A percentile compares a stretch with the other conserved stretches of the same genome.
phyloP scores from a whole-genome alignment of 2,113 vertebrate genomes.

The Canis aureus region DNA sequence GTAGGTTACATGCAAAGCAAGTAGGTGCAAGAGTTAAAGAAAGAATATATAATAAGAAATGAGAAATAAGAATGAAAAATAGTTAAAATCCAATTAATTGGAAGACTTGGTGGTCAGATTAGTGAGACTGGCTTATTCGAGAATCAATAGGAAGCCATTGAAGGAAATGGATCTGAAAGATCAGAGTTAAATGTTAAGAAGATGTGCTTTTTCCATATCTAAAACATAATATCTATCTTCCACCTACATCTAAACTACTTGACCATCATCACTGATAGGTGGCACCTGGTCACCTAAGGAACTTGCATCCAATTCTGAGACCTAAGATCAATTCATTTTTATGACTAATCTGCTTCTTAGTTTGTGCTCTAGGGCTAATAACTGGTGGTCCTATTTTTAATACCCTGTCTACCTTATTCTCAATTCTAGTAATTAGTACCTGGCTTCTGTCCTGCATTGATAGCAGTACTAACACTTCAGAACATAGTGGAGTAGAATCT shows the following conservation, averaged over 20 bases:
- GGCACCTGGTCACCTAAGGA: not conserved
- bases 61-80: not conserved
- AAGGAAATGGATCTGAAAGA: not conserved
- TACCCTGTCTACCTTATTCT: not conserved
- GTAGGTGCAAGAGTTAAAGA: not conserved
- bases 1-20: not conserved
- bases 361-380: not conserved
- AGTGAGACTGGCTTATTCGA: not conserved
- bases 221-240: not conserved
- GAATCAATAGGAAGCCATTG: not conserved
- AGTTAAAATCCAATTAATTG: not conserved
- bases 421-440: not conserved
- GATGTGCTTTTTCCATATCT: not conserved
- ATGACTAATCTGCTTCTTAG: not conserved
- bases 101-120: not conserved
- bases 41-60: not conserved
- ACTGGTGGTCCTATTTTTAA: conserved; percentile 25
- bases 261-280: not conserved
- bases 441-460: not conserved
- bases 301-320: not conserved
- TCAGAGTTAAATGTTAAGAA: not conserved
- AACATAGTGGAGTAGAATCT: not conserved
- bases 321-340: not conserved
- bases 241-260: not conserved
- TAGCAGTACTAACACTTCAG: not conserved